Conservation (phyloP, 2,888 invertebrate species). For the Branchellion lobata region DNA sequence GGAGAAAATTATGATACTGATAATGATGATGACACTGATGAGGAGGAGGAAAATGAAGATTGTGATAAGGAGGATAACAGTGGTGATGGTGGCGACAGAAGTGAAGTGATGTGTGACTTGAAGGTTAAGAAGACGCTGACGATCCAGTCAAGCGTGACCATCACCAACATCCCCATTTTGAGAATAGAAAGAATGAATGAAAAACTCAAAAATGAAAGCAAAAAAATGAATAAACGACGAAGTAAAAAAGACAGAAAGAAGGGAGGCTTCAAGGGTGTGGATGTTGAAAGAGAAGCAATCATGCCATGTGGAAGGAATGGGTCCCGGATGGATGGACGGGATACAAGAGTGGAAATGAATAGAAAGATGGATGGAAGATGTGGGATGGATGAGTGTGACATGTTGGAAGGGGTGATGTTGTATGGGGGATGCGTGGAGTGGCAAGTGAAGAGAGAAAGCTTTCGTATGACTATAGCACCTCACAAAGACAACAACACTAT, state of each 20-base stretch:
- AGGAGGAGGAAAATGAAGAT: too few species aligned
- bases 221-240: background rate
- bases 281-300: too few species aligned
- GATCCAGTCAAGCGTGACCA: conserved; percentile 14
- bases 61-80: too few species aligned
- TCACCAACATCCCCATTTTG: conserved; percentile 33
- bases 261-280: too few species aligned
- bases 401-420: background rate
- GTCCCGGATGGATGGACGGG: too few species aligned
- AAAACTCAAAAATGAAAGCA: background rate
- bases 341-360: too few species aligned
- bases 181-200: conserved; percentile 8
- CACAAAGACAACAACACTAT: too few species aligned
- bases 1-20: too few species aligned
- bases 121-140: conserved; percentile 22
- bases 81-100: conserved; percentile 37
- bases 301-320: too few species aligned
- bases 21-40: conserved; percentile 13
- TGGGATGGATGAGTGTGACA: background rate
- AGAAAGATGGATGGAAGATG: too few species aligned
- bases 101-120: conserved; percentile 28
- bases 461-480: background rate
- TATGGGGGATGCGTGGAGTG: conserved; percentile 1
- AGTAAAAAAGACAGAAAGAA: background rate
- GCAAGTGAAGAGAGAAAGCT: background rate